Conservation (phyloP, 2,888 invertebrate species). For the Empis stercorea region DNA sequence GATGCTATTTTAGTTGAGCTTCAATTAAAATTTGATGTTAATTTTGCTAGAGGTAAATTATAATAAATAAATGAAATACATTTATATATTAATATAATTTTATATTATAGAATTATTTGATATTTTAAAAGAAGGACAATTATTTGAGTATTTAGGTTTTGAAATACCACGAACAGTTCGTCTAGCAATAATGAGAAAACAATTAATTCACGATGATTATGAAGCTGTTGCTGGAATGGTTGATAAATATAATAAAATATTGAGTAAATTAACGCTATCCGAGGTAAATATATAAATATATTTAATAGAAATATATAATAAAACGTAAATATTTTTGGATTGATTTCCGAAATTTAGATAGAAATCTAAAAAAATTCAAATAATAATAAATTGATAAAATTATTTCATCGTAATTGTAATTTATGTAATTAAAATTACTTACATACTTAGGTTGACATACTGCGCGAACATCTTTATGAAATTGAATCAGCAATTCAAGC, state of each 20-base stretch:
- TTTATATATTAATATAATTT: slow-evolving; percentile 1
- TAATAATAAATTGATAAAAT: too few relatives aligned
- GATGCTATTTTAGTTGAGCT: slow-evolving; percentile 54
- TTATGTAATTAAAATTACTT: too few relatives aligned
- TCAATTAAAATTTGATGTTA: slow-evolving; percentile 49
- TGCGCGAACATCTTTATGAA: slow-evolving; percentile 53
- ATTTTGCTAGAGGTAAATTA: slow-evolving; percentile 38
- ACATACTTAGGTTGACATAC: slow-evolving; percentile 43
- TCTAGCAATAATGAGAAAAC: slow-evolving; percentile 40
- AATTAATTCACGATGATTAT: slow-evolving; percentile 46
- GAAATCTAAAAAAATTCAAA: too few relatives aligned
- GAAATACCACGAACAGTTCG: slow-evolving; percentile 40
- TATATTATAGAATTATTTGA: slow-evolving; percentile 44
- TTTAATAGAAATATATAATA: too few relatives aligned
- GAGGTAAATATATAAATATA: slow-evolving; percentile 40
- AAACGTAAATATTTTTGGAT: too few relatives aligned
- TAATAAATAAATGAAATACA: background rate
- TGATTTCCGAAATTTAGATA: too few relatives aligned
- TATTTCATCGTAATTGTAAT: too few relatives aligned
- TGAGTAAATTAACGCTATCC: slow-evolving; percentile 51
- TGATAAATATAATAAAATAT: slow-evolving; percentile 49
- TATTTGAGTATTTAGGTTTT: slow-evolving; percentile 59
- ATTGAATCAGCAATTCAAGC: slow-evolving; percentile 66
- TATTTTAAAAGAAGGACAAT: slow-evolving; percentile 56
- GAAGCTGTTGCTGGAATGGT: slow-evolving; percentile 48